A percentile compares a stretch with the other conserved stretches of the same genome.
These are phyloP conservation scores for Pseudotriccus pelzelni DNA, from an alignment of 2,797 vertebrate species.

Conservation along the genomic window DNA sequence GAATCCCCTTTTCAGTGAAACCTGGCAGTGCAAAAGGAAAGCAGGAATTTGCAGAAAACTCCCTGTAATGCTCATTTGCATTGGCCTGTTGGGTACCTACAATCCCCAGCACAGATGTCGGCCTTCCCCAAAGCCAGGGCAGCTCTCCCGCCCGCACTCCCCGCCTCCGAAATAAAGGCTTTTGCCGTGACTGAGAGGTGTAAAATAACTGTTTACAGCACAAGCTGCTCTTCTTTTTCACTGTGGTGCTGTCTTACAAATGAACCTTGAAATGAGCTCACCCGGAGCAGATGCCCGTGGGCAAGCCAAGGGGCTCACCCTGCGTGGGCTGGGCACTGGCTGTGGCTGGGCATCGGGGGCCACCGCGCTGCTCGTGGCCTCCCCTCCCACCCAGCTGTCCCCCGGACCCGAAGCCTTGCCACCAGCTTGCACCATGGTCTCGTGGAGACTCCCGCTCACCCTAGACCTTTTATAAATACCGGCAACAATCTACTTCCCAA, in stretches of 20 bases:
- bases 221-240: constrained; percentile 41
- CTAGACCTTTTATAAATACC: neutral
- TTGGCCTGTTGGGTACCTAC: constrained; percentile 6
- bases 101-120: constrained; percentile 55
- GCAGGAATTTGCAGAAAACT: constrained; percentile 41
- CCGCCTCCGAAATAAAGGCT: constrained; percentile 16
- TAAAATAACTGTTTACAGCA: constrained; percentile 48
- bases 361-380: accelerated
- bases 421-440: accelerated
- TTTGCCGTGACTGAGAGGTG: constrained; percentile 45
- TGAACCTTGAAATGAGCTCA: constrained; percentile 24
- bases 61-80: constrained; percentile 58
- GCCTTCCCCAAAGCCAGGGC: constrained; percentile 10
- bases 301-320: neutral
- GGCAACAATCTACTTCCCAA: accelerated
- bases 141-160: neutral
- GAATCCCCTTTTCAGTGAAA: constrained; percentile 63
- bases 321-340: accelerated
- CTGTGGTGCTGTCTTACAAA: neutral
- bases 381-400: accelerated
- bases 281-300: neutral
- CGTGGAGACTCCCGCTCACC: neutral
- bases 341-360: neutral
- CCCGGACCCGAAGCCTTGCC: neutral
- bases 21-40: constrained; percentile 30